A percentile compares a stretch with the other conserved stretches of the same genome.
phyloP scores from a whole-genome alignment of 1,140 invertebrate species.

The Oryctes rhinoceros region DNA sequence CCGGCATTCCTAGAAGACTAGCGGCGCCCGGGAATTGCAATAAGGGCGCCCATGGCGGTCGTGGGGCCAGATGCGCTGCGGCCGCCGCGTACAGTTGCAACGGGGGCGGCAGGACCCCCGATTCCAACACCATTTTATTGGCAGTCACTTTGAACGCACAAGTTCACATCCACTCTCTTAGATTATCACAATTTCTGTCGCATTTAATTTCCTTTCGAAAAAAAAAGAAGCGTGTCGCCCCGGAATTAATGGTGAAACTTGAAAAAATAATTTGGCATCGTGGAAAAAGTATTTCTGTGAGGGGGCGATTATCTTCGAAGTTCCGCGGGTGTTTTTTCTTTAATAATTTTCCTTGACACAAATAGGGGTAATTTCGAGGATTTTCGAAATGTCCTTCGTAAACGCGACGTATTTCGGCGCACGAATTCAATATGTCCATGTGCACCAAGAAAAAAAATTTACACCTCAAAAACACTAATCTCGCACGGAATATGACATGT shows the following conservation, averaged over 20 bases:
- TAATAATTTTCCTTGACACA: neutral
- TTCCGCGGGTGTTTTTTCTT: neutral
- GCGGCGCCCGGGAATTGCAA: slow-evolving; percentile 59
- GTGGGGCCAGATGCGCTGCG: slow-evolving; percentile 55
- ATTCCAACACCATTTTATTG: slow-evolving; percentile 59
- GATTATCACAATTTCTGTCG: neutral
- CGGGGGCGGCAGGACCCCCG: slow-evolving; percentile 60
- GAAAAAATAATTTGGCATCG: neutral
- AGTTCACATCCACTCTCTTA: neutral
- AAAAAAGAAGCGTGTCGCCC: neutral
- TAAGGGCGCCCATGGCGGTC: slow-evolving; percentile 60
- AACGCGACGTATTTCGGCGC: neutral
- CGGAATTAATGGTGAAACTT: neutral
- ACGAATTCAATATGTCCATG: slow-evolving; percentile 40
- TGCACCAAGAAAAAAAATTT: slow-evolving; percentile 41
- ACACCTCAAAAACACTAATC: slow-evolving; percentile 20
- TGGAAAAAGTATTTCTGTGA: neutral
- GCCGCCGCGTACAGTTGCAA: slow-evolving; percentile 59
- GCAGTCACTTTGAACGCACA: slow-evolving; percentile 20
- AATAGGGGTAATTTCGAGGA: neutral
- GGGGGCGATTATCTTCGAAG: neutral
- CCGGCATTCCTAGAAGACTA: slow-evolving; percentile 58
- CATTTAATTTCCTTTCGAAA: neutral
- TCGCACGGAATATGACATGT: slow-evolving; percentile 44
- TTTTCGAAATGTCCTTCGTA: neutral